phyloP scores from a whole-genome alignment of 53 echinoderm and acorn worm genomes.

The Holothuria scabra region DNA sequence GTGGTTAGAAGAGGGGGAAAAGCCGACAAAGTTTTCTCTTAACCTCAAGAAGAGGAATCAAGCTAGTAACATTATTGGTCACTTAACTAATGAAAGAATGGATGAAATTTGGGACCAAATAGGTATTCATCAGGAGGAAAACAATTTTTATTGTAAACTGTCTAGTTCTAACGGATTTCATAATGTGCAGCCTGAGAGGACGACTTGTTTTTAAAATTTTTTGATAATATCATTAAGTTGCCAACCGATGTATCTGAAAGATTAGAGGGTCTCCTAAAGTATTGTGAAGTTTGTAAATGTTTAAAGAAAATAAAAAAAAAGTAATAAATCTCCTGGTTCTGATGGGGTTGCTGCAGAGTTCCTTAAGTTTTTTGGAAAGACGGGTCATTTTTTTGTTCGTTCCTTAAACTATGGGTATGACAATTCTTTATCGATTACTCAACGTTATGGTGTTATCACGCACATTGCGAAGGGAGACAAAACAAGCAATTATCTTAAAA shows the following conservation, averaged over 20 bases:
- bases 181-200: background rate
- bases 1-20: too few relatives aligned
- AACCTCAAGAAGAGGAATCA: background rate
- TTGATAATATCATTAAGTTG: background rate
- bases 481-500: background rate
- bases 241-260: background rate
- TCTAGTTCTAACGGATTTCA: background rate
- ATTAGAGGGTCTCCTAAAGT: conserved; percentile 16
- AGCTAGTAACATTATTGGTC: conserved; percentile 9
- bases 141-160: background rate
- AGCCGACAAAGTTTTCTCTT: background rate
- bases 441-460: conserved; percentile 4
- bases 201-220: background rate
- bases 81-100: background rate
- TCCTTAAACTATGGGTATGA: conserved; percentile 33
- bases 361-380: background rate
- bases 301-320: conserved; percentile 5
- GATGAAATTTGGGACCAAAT: background rate
- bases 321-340: conserved; percentile 14
- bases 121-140: conserved; percentile 10
- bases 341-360: conserved; percentile 30
- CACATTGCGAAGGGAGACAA: background rate
- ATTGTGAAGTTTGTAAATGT: conserved; percentile 2
- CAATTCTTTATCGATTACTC: background rate
- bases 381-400: background rate